Evolutionary conservation across 2,797 vertebrate species (phyloP).

Genomic region (Graptemys geographica): DNA sequence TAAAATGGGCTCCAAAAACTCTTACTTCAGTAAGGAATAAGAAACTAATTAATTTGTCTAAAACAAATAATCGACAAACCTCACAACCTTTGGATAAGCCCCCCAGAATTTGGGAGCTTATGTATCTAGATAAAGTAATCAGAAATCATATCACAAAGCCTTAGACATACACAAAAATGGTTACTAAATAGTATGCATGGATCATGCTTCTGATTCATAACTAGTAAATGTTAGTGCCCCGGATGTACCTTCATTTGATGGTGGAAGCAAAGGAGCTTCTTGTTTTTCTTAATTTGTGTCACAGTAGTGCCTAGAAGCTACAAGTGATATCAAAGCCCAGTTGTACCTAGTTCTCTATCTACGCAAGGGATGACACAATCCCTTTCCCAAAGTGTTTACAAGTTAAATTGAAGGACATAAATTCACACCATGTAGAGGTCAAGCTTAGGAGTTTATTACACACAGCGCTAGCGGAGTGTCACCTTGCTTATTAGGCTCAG

Average conservation of each 20-base stretch:
- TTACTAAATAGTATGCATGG: not conserved
- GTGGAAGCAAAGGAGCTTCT: not conserved
- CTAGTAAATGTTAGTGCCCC: rapidly evolving
- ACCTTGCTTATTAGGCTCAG: too few species aligned
- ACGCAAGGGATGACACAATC: not conserved
- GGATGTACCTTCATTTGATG: not conserved
- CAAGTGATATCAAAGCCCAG: not conserved
- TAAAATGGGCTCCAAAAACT: not conserved
- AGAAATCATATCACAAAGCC: not conserved
- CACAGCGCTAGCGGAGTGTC: too few species aligned
- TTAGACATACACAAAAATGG: not conserved
- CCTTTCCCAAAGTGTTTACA: not conserved
- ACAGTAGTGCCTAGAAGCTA: not conserved
- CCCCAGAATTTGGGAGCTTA: not conserved
- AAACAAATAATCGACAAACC: not conserved
- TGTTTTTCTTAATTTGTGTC: not conserved
- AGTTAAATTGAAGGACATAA: not conserved
- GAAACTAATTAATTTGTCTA: not conserved
- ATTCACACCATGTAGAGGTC: too few species aligned
- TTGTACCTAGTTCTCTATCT: not conserved
- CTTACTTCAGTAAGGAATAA: not conserved
- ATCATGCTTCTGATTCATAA: not conserved
- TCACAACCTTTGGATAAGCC: rapidly evolving
- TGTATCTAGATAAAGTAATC: not conserved
- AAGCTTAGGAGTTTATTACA: too few species aligned